Evolutionary conservation across 1,140 invertebrate species (phyloP), one percentile per base, ranked within the genome.

Genomic region (Drosophila funebris): DNA sequence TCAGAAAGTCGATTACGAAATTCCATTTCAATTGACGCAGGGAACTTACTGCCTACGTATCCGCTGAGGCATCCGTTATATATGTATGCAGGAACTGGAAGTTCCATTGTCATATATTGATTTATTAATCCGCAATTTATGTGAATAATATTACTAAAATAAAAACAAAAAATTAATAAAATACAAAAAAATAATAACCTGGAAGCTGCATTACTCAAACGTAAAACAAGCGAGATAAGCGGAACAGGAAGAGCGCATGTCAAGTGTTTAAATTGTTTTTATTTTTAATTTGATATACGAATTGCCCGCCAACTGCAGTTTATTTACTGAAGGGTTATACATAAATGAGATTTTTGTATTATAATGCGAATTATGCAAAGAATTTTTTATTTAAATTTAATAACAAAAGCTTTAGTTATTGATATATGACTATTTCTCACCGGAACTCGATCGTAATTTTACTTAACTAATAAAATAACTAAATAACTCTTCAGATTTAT

Each of bases 61-160:
- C 81, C 58, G 67, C 29, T 41, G 61, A 20, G 66, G 62, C 61
- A 64, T 81, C 83, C 71, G 83, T 67, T 81, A 33, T 24, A 68
- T 41, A 46, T 71, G 53, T 41, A 46, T 71, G 53, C 81, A 81
- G 70, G 63, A 73, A 73, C 70, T 60, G 81, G 48, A 87, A 77
- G 68, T 74, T 84, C 54, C 61, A 72, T 41, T 31, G 13, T 7
- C 27, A 27, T 70, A 44, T 46, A 63, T 48, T 62, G 31, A 52
- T 81, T 77, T 77, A 87, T 81, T 74, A 74, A 77, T 71, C 37
- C 73, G 64, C 22, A 24, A 46, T 60, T 61, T 68, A 60, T 73
- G 68, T 68, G 60, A 84, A 80, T 69, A 61, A 56, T 71, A 77
- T 76, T 78, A 60, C 73, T 43, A 62, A 69, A 61, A 64, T n/a